A percentile compares a stretch with the other conserved stretches of the same genome.
Conservation (phyloP, 1,140 invertebrate species). For the Sipha flava region DNA sequence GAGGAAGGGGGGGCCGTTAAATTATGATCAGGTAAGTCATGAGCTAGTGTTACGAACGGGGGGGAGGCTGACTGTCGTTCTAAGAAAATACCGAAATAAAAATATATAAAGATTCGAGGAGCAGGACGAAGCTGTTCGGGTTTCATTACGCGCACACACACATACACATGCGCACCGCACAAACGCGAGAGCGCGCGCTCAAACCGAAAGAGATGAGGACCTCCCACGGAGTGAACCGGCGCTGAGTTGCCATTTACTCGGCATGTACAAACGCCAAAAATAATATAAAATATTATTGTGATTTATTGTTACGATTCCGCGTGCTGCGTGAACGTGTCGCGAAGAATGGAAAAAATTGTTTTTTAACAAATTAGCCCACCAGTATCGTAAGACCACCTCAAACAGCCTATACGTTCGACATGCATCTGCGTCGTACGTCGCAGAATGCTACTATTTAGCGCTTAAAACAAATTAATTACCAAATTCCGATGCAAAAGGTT, state of each 20-base stretch:
- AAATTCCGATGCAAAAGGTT: not conserved
- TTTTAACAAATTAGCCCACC: conserved; percentile 26
- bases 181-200: not conserved
- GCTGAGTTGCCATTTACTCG: conserved; percentile 28
- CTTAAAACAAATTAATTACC: not conserved
- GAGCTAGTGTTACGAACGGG: not conserved
- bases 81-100: not conserved
- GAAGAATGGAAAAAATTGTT: not conserved
- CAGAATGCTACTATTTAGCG: not conserved
- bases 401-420: not conserved
- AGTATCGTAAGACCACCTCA: conserved; percentile 1
- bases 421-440: not conserved
- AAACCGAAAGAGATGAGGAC: conserved; percentile 6
- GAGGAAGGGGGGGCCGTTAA: not conserved
- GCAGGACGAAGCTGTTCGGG: conserved; percentile 16
- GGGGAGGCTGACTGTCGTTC: not conserved
- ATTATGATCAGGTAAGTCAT: conserved; percentile 24
- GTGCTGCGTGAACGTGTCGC: not conserved
- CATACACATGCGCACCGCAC: not conserved
- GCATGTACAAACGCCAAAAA: conserved; percentile 13
- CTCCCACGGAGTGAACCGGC: conserved; percentile 2
- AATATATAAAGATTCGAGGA: conserved; percentile 7
- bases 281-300: conserved; percentile 17
- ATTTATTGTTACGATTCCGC: conserved; percentile 4
- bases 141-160: not conserved